A percentile compares a stretch with the other conserved stretches of the same genome.
Evolutionary conservation across 2,888 invertebrate genomes (phyloP).

Genomic region (Spodoptera picta): DNA sequence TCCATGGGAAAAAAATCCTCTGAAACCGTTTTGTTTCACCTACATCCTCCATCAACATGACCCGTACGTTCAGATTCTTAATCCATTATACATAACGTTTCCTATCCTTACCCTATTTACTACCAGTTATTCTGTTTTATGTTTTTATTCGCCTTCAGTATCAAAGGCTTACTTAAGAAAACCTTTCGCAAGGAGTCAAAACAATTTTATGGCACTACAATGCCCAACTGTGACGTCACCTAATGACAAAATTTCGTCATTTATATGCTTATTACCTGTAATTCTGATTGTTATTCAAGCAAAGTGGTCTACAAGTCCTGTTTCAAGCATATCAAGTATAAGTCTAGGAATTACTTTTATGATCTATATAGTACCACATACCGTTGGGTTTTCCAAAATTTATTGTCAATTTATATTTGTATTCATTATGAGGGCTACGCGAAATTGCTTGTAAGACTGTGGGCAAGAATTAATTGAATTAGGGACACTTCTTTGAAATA

Average conservation of each 20-base stretch:
- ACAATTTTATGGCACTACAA: conserved; percentile 37
- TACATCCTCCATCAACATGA: too few relatives aligned
- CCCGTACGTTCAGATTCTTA: neutral
- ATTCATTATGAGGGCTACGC: conserved; percentile 42
- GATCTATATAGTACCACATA: conserved; percentile 22
- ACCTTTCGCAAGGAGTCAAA: conserved; percentile 35
- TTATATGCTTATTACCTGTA: conserved; percentile 45
- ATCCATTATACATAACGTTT: neutral
- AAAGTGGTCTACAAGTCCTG: conserved; percentile 20
- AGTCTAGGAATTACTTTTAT: conserved; percentile 47
- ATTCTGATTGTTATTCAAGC: conserved; percentile 44
- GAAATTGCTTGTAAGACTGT: conserved; percentile 40
- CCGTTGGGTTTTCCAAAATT: conserved; percentile 46
- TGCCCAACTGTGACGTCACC: conserved; percentile 21
- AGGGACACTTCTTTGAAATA: conserved; percentile 37
- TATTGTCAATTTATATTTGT: conserved; percentile 31
- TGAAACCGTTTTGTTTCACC: too few relatives aligned
- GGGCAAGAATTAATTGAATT: conserved; percentile 47
- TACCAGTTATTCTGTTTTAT: conserved; percentile 14
- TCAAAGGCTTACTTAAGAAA: conserved; percentile 27
- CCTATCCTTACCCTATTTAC: too few relatives aligned
- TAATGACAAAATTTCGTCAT: conserved; percentile 33
- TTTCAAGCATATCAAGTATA: conserved; percentile 43
- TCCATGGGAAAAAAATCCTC: too few relatives aligned
- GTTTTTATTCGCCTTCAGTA: conserved; percentile 16